A percentile compares a stretch with the other conserved stretches of the same genome.
Conservation (phyloP, 1,140 invertebrate species). For the Cydia splendana region DNA sequence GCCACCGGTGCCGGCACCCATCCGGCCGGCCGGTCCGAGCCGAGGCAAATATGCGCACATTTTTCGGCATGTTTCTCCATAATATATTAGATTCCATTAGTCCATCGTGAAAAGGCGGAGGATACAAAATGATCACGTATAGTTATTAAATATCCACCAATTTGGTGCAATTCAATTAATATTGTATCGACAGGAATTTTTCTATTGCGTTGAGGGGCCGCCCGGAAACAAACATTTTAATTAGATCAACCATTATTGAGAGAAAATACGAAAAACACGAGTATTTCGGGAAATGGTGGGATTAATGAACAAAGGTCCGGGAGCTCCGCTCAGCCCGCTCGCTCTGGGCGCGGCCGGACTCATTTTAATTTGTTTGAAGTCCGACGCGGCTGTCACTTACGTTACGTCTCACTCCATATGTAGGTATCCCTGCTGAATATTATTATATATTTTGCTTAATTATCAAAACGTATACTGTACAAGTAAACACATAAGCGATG, state of each 20-base stretch:
- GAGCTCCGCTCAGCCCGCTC: not conserved
- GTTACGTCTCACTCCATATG: not conserved
- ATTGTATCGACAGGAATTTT: not conserved
- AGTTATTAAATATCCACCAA: conserved; percentile 13
- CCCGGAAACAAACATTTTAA: not conserved
- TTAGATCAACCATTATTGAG: not conserved
- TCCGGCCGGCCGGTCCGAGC: not conserved
- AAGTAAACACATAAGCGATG: no score
- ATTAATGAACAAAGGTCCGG: not conserved
- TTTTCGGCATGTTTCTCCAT: not conserved
- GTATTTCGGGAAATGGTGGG: not conserved
- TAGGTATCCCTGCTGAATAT: no score
- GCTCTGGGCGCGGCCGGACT: not conserved
- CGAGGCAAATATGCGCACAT: conserved; percentile 5
- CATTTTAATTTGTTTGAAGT: not conserved
- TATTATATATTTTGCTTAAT: not conserved
- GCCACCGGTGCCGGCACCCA: not conserved
- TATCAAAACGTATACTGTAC: not conserved
- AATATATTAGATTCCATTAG: conserved; percentile 13
- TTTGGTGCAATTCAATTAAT: conserved; percentile 28
- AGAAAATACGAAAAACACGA: not conserved
- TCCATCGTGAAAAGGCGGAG: not conserved
- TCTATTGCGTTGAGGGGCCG: not conserved
- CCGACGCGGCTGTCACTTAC: not conserved
- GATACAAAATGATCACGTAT: conserved; percentile 3